Conservation (phyloP, 2,113 vertebrate species). For the Hemiscyllium ocellatum region DNA sequence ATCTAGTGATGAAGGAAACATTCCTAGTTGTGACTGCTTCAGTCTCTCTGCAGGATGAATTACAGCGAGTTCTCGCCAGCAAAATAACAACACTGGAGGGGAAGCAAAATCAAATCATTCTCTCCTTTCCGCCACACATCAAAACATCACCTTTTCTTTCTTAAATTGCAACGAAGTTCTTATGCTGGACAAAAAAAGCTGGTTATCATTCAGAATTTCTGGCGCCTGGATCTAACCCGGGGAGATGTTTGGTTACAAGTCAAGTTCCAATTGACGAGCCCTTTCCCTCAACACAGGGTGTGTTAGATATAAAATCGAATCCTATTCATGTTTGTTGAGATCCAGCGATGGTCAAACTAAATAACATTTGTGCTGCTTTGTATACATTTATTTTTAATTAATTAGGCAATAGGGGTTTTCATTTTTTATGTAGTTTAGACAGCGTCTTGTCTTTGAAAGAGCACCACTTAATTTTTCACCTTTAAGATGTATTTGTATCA, state of each 20-base stretch:
- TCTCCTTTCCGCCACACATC: background rate
- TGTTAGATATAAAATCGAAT: background rate
- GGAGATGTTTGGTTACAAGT: background rate
- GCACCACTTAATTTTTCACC: background rate
- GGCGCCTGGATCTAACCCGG: background rate
- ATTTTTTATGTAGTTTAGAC: background rate
- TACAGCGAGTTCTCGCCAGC: background rate
- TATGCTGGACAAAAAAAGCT: background rate
- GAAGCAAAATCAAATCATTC: background rate
- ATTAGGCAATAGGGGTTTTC: background rate
- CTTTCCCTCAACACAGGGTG: background rate
- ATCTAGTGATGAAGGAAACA: background rate
- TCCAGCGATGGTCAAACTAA: background rate
- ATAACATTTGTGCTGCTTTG: background rate
- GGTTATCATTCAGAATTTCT: background rate
- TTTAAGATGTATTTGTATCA: background rate
- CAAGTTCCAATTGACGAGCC: background rate
- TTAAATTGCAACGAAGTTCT: background rate
- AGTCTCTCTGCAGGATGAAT: background rate
- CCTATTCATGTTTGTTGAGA: background rate
- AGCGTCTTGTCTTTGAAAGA: background rate
- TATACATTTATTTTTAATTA: background rate
- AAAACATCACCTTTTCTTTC: background rate
- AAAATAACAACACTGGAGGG: too few species aligned
- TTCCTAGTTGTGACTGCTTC: background rate